phyloP scores from a whole-genome alignment of 2,888 invertebrate species.

The Hymenopus coronatus region DNA sequence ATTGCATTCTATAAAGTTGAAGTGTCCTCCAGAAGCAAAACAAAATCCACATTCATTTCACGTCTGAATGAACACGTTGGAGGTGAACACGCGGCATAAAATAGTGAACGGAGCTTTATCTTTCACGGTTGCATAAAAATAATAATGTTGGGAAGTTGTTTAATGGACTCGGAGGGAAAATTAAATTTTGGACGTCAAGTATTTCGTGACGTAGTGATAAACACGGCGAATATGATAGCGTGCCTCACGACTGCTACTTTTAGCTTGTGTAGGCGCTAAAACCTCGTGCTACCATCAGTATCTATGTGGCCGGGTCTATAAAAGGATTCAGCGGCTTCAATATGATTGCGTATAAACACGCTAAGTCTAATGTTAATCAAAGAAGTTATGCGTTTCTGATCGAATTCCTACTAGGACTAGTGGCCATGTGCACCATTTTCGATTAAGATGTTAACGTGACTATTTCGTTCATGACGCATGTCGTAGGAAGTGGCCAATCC shows the following conservation, averaged over 20 bases:
- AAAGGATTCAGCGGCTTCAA: neutral
- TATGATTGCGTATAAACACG: neutral
- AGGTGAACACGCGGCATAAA: no score
- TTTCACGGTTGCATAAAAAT: no score
- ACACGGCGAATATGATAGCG: neutral
- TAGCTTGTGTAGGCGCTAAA: neutral
- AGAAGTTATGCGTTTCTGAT: neutral
- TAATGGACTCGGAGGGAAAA: neutral
- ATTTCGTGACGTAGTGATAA: neutral
- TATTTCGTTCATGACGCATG: no score
- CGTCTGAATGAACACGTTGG: no score
- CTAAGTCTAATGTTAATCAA: neutral
- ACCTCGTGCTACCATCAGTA: neutral
- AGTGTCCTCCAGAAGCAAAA: no score
- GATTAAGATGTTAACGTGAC: no score
- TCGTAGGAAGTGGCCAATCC: no score
- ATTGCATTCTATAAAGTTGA: no score
- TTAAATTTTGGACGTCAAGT: neutral
- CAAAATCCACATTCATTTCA: no score
- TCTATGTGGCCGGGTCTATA: neutral
- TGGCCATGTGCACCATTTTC: no score
- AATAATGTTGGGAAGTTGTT: neutral
- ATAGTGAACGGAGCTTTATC: no score
- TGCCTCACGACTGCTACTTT: neutral
- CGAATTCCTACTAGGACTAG: no score